A percentile compares a stretch with the other conserved stretches of the same genome.
Evolutionary conservation across 2,797 vertebrate species (phyloP).

Genomic region (Pachyuromys duprasi): DNA sequence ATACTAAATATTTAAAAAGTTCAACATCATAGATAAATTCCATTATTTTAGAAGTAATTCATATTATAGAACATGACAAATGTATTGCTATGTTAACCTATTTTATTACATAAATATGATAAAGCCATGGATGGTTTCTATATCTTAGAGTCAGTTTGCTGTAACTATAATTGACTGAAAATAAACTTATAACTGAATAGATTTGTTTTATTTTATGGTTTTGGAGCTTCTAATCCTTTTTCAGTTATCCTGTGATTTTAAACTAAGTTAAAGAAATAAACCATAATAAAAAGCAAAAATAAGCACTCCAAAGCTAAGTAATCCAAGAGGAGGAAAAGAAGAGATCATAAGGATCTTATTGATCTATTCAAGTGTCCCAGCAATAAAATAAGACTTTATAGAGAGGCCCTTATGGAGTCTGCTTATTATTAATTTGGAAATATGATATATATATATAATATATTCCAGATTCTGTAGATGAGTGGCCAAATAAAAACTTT

Average conservation of each 20-base stretch:
- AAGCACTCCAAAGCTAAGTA: too few relatives aligned
- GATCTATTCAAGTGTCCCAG: not conserved
- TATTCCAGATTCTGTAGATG: not conserved
- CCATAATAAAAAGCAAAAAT: not conserved
- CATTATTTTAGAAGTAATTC: not conserved
- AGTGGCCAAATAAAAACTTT: not conserved
- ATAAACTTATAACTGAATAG: not conserved
- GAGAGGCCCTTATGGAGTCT: not conserved
- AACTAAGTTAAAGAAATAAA: not conserved
- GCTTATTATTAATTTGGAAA: not conserved
- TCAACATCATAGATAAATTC: not conserved
- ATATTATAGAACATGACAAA: not conserved
- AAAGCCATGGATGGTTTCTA: not conserved
- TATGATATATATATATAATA: not conserved
- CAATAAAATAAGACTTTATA: not conserved
- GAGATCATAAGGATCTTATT: fast-evolving
- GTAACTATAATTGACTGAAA: not conserved
- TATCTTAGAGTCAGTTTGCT: not conserved
- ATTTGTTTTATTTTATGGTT: not conserved
- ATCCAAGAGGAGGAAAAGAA: not conserved
- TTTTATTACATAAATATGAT: not conserved
- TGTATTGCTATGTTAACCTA: not conserved
- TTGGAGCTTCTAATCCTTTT: not conserved
- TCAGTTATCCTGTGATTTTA: not conserved
- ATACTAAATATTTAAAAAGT: not conserved